A percentile compares a stretch with the other conserved stretches of the same genome.
Conservation (phyloP, 2,888 invertebrate species). For the Zelleria hepariella region DNA sequence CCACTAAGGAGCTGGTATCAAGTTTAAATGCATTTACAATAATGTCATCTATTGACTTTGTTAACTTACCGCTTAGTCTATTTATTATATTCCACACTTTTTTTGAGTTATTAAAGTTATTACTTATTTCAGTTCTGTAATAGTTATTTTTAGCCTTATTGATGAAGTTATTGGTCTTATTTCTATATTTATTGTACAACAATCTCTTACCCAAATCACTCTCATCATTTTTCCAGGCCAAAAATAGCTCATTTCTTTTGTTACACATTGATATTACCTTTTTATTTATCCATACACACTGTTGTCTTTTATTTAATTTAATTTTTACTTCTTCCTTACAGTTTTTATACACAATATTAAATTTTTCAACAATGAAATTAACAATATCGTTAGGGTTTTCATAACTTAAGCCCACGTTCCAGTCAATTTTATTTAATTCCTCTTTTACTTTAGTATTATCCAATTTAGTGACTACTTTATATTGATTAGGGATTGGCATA, state of each 20-base stretch:
- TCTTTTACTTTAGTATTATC: background rate
- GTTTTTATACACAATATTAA: background rate
- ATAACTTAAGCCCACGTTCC: no score
- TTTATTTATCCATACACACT: background rate
- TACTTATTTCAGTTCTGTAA: constrained; percentile 8
- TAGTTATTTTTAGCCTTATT: no score
- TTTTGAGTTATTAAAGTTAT: constrained; percentile 9
- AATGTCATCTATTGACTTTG: constrained; percentile 3
- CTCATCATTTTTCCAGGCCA: constrained; percentile 1
- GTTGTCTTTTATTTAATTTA: background rate
- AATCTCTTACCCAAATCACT: constrained; percentile 7
- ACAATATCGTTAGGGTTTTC: background rate
- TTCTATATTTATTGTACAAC: constrained; percentile 10
- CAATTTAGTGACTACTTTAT: background rate
- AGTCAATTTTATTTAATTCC: background rate
- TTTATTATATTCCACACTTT: constrained; percentile 10
- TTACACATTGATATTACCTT: background rate
- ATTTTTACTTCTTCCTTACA: background rate
- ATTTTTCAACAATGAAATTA: background rate
- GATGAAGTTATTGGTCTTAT: constrained; percentile 10
- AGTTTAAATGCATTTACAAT: constrained; percentile 1
- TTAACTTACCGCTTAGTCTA: constrained; percentile 7
- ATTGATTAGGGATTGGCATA: background rate
- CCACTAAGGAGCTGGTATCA: background rate
- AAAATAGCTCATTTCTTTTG: background rate